Conservation (phyloP, 2,888 invertebrate genomes). For the Drosophila testacea region DNA sequence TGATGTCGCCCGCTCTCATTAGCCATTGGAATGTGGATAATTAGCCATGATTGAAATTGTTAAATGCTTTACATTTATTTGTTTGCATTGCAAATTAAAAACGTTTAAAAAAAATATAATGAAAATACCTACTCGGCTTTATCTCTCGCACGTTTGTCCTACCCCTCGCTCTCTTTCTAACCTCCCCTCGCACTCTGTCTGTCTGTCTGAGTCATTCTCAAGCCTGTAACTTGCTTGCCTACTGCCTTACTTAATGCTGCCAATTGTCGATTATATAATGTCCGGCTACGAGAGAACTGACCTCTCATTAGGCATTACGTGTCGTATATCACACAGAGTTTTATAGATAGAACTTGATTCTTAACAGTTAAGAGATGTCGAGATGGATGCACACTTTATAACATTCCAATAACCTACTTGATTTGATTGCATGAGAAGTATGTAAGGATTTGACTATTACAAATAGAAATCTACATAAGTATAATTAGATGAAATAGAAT, state of each 20-base stretch:
- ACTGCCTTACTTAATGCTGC: slow-evolving; percentile 57
- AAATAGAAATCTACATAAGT: no score
- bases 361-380: background rate
- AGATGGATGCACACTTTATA: no score
- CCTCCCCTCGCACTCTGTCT: background rate
- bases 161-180: background rate
- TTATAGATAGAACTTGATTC: background rate
- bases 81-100: slow-evolving; percentile 73
- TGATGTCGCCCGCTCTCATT: slow-evolving; percentile 55
- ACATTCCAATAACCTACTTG: no score
- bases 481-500: background rate
- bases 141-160: slow-evolving; percentile 3
- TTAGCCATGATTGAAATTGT: slow-evolving; percentile 75
- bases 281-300: slow-evolving; percentile 27
- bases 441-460: no score
- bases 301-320: slow-evolving; percentile 11
- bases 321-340: background rate
- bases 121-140: slow-evolving; percentile 6
- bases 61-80: slow-evolving; percentile 66
- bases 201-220: slow-evolving; percentile 49
- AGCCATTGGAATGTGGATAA: slow-evolving; percentile 73
- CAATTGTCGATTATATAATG: slow-evolving; percentile 53
- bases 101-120: slow-evolving; percentile 11
- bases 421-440: no score
- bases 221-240: slow-evolving; percentile 54